phyloP scores from a whole-genome alignment of 2,113 vertebrate species.

The Colius striatus region DNA sequence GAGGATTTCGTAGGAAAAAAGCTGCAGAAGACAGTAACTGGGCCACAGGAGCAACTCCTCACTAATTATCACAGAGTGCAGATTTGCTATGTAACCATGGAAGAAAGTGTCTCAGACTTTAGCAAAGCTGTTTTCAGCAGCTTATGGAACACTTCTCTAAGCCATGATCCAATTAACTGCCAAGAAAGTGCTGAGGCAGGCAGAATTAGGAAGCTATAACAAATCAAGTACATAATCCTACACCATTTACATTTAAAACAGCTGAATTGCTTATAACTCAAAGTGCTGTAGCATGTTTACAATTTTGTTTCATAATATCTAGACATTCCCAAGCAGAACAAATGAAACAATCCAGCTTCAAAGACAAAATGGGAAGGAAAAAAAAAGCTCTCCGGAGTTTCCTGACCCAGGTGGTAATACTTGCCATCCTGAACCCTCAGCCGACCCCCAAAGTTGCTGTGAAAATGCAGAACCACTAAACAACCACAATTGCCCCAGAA shows the following conservation, averaged over 20 bases:
- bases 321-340: not conserved
- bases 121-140: slow-evolving; percentile 67
- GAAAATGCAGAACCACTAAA: not conserved
- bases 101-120: slow-evolving; percentile 58
- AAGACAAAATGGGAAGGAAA: not conserved
- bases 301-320: slow-evolving; percentile 9
- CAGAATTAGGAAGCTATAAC: slow-evolving; percentile 72
- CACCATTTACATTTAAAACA: slow-evolving; percentile 65
- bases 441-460: not conserved
- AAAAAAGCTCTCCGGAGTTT: not conserved
- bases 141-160: slow-evolving; percentile 65
- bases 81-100: slow-evolving; percentile 52
- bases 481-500: fast-evolving
- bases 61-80: slow-evolving; percentile 55
- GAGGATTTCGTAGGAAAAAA: slow-evolving; percentile 13
- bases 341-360: not conserved
- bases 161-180: slow-evolving; percentile 74
- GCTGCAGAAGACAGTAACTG: slow-evolving; percentile 17
- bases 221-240: slow-evolving; percentile 72
- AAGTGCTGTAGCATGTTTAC: slow-evolving; percentile 41
- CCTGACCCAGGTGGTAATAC: not conserved
- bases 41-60: slow-evolving; percentile 41
- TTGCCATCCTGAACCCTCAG: not conserved
- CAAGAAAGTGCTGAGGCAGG: slow-evolving; percentile 74
- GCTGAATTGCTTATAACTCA: slow-evolving; percentile 66